Base-by-base conservation (phyloP, 2,113 vertebrate genomes). In the Rhagologus leucostigma region DNA sequence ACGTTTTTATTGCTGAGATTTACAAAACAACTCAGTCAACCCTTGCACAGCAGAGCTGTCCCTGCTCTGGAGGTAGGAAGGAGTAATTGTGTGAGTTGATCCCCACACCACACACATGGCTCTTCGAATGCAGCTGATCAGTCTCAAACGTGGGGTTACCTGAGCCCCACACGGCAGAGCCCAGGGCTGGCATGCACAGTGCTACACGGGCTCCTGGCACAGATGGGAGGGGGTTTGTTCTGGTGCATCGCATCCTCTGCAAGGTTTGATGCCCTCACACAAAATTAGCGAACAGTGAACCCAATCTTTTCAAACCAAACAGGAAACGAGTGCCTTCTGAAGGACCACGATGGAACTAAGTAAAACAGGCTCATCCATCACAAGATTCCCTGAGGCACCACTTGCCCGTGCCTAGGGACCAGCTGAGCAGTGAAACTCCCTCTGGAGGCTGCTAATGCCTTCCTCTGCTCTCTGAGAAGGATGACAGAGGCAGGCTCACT, bases 401-500 rank as follows among this genome's bases (percentile, higher is more conserved):
- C 63, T 50, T 88, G 57, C 49, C 62, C 5, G 9, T 5, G 69
- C 69, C 78, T 49, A 27, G 70, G 88, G 78, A 89, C 15, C 71
- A 77, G 85, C 63, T 56, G 95, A 93, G 92, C 86, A 80, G 30
- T 70, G 78, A 83, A 93, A 96, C 93, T 97, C 95, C 95, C 95
- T 96, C 95, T 95, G 92, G 92, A 96, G 95, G 95, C 53, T 94
- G 90, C 91, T 70, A 60, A 84, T 42, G 73, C 74, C 70, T 78
- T 90, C 87, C 78, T 95, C 63, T 63, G 87, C 84, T 80, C 76
- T 86, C 76, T 23, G 57, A 27, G 63, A 96, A 55, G 41, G 79
- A 90, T 70, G 50, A 59, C 76, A 62, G 80, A 90, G 69, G 57
- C 64, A 52, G 41, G 56, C 62, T 94, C 6, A 0, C 64, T 85